Base-by-base conservation (phyloP, 2,888 invertebrate species). In the Tetranychus piercei region DNA sequence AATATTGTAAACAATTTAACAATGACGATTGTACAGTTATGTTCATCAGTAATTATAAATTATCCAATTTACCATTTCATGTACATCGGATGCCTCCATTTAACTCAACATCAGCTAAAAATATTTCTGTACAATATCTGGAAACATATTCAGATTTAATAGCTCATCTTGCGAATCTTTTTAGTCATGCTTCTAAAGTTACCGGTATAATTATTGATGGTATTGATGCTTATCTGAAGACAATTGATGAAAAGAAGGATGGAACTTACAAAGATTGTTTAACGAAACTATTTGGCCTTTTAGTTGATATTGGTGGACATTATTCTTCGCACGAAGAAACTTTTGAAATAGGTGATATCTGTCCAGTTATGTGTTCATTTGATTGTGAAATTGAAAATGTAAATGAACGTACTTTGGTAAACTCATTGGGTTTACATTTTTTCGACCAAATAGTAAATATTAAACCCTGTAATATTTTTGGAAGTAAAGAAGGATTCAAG, bases 241-340 rank as follows among this genome's bases (percentile, higher is more conserved):
- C 20, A 23, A 69, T 69, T 1, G 34, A 20, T 23, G 69, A 69
- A 22, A 55, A 55, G 3, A 22, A 20, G 5, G 69, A 69, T 69
- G 69, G 69, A 11, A 69, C n/a, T 23, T 69, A 69, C 69, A 69
- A 69, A 22, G 69, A 69, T 23, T 69, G 69, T 69, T 23, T 69
- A 11, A 11, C 34, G 11, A 20, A 23, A 20, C 20, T 69, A 22
- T 69, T 69, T 34, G 69, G n/a, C 11, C 34, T 69, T 23, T 22
- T 69, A 22, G 34, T 23, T 69, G 69, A 69, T 11, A 20, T 23
- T 5, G 69, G 22, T 23, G 69, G 22, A 69, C 69, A 69, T 69
- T 69, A 23, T n/a, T 23, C 69, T 20, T 11, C n/a, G 6, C 22
- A 7, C 2, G 11, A 55, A 15, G 55, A 55, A 15, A 15, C 11